Evolutionary conservation across 2,113 vertebrate species (phyloP), one percentile per base, ranked within the genome.

Genomic region (Panurus biarmicus): DNA sequence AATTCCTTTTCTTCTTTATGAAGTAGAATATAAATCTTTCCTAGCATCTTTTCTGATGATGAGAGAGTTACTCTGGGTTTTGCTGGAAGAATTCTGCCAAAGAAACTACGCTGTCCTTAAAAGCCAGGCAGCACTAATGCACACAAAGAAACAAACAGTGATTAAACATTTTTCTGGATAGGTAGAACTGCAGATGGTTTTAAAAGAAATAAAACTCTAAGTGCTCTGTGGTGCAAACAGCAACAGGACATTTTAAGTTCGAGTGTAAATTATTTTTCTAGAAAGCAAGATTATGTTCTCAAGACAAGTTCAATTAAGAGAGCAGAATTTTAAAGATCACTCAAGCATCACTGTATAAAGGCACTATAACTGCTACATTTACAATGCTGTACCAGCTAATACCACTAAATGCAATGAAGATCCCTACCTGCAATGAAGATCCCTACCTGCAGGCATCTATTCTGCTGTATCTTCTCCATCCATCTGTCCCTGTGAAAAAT

Each of bases 121-220:
- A 84, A 94, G 85, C 85, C 54, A 54, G 21, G 31, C 83, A 81
- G 57, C 62, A 38, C 44, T 96, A 96, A 96, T 93, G 91, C 73
- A 77, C 3, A 25, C 24, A 77, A 83, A 73, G 31, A 64, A 85
- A 83, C 48, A 85, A 83, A 73, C 16, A 65, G 48, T 48, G 42
- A 93, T 81, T 53, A 86, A 92, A 91, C 42, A 45, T 36, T 93
- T 88, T 84, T 65, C 56, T 51, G 58, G 48, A 70, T 35, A 91
- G 42, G 28, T 73, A 85, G 57, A 81, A 22, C 31, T 69, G 22
- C 73, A 70, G 58, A 72, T 14, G 54, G 24, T 73, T 94, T 85
- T 70, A 72, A 94, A 80, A 82, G 65, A 92, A 94, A 89, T 64
- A 70, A 66, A 91, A 35, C 1, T 2, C 33, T 87, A 89, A 94